phyloP scores from a whole-genome alignment of 2,797 vertebrate species.

The Characodon lateralis region DNA sequence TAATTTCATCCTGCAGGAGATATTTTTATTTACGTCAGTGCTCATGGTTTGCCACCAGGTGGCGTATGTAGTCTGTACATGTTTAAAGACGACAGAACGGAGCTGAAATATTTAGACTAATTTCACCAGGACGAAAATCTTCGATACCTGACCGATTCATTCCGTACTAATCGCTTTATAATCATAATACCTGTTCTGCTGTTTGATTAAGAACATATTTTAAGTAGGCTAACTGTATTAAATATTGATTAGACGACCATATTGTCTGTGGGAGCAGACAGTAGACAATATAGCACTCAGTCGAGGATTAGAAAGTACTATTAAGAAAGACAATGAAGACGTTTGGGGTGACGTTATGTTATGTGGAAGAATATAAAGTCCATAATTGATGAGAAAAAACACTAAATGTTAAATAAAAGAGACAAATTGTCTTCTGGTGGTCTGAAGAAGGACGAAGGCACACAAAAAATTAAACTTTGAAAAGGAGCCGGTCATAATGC shows the following conservation, averaged over 20 bases:
- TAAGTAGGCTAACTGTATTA: neutral
- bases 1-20: neutral
- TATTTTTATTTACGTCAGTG: neutral
- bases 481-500: neutral
- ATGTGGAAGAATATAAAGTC: neutral
- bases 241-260: neutral
- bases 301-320: neutral
- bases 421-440: neutral
- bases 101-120: neutral
- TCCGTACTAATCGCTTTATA: neutral
- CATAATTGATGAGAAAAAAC: neutral
- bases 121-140: neutral
- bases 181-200: neutral
- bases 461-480: neutral
- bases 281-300: neutral
- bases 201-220: neutral
- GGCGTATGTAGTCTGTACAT: neutral
- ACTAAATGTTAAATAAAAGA: neutral
- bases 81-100: neutral
- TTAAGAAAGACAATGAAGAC: neutral
- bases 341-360: neutral
- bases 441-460: neutral
- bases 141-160: neutral
- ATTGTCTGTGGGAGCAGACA: neutral
- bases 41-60: slow-evolving; percentile 13